Conservation (phyloP, 2,113 vertebrate species). For the Osmerus mordax region DNA sequence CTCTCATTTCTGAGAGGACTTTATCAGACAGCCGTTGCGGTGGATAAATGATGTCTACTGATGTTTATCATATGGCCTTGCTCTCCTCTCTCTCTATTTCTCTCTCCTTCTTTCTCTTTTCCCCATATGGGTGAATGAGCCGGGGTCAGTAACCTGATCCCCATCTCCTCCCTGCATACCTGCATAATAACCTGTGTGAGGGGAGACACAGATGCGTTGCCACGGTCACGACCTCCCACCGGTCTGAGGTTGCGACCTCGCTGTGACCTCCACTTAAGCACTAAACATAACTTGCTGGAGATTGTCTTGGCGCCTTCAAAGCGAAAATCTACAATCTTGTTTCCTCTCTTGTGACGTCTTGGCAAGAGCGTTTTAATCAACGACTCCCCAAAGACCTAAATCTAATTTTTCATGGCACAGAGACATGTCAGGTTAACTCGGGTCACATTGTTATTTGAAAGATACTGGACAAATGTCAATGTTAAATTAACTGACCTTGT, state of each 20-base stretch:
- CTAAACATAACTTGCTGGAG: conserved; percentile 45
- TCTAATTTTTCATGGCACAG: no score
- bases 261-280: conserved; percentile 36
- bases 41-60: conserved; percentile 28
- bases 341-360: neutral
- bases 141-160: conserved; percentile 39
- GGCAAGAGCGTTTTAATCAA: neutral
- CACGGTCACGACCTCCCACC: conserved; percentile 36
- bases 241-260: conserved; percentile 36
- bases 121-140: conserved; percentile 15
- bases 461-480: no score
- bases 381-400: neutral
- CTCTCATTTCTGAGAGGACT: conserved; percentile 11
- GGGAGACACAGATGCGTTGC: conserved; percentile 43
- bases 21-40: conserved; percentile 17
- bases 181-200: conserved; percentile 51
- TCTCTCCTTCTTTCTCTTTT: neutral
- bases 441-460: no score
- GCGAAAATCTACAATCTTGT: neutral
- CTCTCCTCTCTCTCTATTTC: neutral
- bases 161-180: conserved; percentile 42
- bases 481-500: no score
- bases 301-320: conserved; percentile 20
- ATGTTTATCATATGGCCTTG: conserved; percentile 37
- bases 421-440: no score